Evolutionary conservation across 2,113 vertebrate species (phyloP), one percentile per base, ranked within the genome.

Genomic region (Misgurnus mizolepis): DNA sequence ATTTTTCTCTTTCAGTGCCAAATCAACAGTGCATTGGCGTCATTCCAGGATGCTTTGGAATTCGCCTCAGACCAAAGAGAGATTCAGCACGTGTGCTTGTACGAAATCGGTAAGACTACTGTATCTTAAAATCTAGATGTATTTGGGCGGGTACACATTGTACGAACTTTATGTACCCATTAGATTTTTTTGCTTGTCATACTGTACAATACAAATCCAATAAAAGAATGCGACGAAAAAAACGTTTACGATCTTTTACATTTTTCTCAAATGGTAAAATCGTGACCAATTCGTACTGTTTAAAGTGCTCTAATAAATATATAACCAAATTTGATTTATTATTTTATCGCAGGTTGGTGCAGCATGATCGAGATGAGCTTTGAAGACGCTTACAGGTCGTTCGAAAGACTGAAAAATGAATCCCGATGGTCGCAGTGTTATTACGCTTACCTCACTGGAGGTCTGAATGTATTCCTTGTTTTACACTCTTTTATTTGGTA

Each of bases 341-440:
- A 34, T 34, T 34, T 34, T 34, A 34, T 34, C 27, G 39, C 84
- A 99, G 97, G 97, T 45, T 99, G 98, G 97, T 99, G 98, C 85
- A 99, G 97, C 92, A 99, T 99, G 97, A 99, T 99, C 66, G 97
- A 99, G 91, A 93, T 99, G 94, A 98, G 96, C 85, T 99, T 98
- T 87, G 94, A 97, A 86, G 97, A 98, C 5, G 97, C 95, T 0
- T 96, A 92, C 85, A 91, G 93, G 81, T 94, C 97, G 14, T 99
- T 99, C 6, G 96, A 97, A 85, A 92, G 97, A 71, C 95, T 99
- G 71, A 99, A 98, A 85, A 96, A 97, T 2, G 97, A 99, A 83
- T 99, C 98, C 0, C 91, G 98, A 74, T 99, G 98, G 98, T 99
- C 97, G 0, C 97, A 99, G 89, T 99, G 98, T 88, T 99, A 99